Percentiles rank a stretch among this genome's conserved stretches.
Conservation (phyloP, 2,888 invertebrate genomes). For the Leucoptera coffeella region DNA sequence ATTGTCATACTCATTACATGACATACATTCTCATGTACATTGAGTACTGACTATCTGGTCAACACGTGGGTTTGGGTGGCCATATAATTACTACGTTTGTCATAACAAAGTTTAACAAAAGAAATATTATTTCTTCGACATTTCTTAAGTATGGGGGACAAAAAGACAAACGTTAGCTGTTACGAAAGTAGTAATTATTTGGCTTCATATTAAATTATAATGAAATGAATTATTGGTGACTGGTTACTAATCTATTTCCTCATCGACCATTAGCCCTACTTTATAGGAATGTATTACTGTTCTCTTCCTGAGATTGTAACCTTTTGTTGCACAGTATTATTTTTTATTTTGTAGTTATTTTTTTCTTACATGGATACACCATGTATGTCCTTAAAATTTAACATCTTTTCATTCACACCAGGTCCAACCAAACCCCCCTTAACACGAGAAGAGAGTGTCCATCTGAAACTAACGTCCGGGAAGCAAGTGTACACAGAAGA, state of each 20-base stretch:
- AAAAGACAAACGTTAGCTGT: not conserved
- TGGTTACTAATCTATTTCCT: not conserved
- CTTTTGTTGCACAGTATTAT: not conserved
- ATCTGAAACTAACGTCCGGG: constrained; percentile 59
- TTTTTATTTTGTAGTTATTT: not conserved
- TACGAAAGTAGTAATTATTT: not conserved
- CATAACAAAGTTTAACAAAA: not conserved
- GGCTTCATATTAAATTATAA: too few species aligned
- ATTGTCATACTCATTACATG: too few species aligned
- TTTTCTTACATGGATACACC: not conserved
- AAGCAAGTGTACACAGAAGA: constrained; percentile 68
- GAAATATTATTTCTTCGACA: not conserved
- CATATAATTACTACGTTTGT: too few species aligned
- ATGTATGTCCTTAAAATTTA: not conserved
- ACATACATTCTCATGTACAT: constrained; percentile 3
- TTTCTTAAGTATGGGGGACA: not conserved
- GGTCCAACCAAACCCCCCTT: constrained; percentile 28
- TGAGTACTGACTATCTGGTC: too few species aligned
- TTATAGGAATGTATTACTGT: not conserved
- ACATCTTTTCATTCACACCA: not conserved
- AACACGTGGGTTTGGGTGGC: too few species aligned
- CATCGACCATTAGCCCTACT: not conserved
- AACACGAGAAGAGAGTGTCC: constrained; percentile 59
- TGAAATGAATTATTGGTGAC: too few species aligned
- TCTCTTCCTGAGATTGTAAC: not conserved